Conservation (phyloP, 1,140 invertebrate species). For the Anadara kagoshimensis region DNA sequence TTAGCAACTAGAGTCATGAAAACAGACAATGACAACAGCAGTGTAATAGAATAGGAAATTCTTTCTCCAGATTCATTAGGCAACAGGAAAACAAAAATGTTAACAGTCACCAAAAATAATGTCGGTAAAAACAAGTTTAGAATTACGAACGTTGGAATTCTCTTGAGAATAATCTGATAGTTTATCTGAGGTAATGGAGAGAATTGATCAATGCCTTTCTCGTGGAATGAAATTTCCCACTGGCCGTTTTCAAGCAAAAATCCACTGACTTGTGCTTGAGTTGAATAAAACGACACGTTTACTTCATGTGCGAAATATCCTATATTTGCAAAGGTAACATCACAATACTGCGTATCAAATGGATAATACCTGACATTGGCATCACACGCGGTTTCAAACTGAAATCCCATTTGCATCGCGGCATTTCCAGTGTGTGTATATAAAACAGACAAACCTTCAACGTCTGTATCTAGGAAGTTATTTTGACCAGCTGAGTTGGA, state of each 20-base stretch:
- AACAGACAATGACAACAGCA: slow-evolving; percentile 26
- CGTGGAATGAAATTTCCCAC: not conserved
- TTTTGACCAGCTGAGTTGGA: too few species aligned
- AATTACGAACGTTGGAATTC: slow-evolving; percentile 17
- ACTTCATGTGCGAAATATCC: not conserved
- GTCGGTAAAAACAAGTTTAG: slow-evolving; percentile 28
- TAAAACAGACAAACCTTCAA: too few species aligned
- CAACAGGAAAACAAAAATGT: slow-evolving; percentile 34
- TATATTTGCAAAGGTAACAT: too few species aligned
- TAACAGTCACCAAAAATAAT: slow-evolving; percentile 11
- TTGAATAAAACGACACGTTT: not conserved
- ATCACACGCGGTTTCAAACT: too few species aligned
- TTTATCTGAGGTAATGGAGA: not conserved
- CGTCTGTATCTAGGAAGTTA: too few species aligned
- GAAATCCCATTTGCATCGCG: too few species aligned
- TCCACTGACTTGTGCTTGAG: not conserved
- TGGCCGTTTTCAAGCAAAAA: not conserved
- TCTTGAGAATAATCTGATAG: not conserved
- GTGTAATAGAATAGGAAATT: slow-evolving; percentile 28
- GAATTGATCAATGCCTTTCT: not conserved
- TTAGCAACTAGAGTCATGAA: slow-evolving; percentile 12
- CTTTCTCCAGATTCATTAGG: slow-evolving; percentile 36
- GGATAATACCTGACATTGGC: too few species aligned
- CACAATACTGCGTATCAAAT: too few species aligned
- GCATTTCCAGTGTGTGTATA: too few species aligned